A percentile compares a stretch with the other conserved stretches of the same genome.
Evolutionary conservation across 2,113 vertebrate genomes (phyloP).

Genomic region (Cariama cristata): DNA sequence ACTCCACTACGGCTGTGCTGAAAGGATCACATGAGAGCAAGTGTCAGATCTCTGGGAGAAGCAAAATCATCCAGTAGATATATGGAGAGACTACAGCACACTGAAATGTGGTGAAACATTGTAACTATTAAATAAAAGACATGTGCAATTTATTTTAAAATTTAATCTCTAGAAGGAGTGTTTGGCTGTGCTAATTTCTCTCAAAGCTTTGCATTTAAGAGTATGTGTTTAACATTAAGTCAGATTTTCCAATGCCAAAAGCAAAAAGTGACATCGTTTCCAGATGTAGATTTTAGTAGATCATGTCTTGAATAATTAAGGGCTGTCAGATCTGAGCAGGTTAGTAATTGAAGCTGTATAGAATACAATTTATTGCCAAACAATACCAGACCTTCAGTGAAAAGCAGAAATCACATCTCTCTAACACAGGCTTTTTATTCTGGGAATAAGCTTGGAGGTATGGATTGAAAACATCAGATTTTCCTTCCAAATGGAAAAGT

Average conservation of each 20-base stretch:
- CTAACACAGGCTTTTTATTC: background rate
- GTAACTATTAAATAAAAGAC: slow-evolving; percentile 24
- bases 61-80: background rate
- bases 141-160: slow-evolving; percentile 19
- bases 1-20: background rate
- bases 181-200: slow-evolving; percentile 15
- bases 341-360: slow-evolving; percentile 50
- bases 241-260: slow-evolving; percentile 58
- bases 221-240: slow-evolving; percentile 51
- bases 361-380: slow-evolving; percentile 65
- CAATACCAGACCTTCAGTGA: slow-evolving; percentile 41
- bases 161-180: background rate
- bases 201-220: slow-evolving; percentile 30
- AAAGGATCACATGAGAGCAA: background rate
- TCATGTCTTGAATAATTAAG: slow-evolving; percentile 69
- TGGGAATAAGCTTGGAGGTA: background rate
- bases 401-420: slow-evolving; percentile 48
- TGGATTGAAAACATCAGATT: background rate
- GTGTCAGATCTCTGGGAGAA: rapidly evolving
- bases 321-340: slow-evolving; percentile 53
- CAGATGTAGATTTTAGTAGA: slow-evolving; percentile 71
- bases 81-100: background rate
- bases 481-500: slow-evolving; percentile 20
- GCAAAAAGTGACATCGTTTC: slow-evolving; percentile 63
- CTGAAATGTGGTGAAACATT: background rate